Evolutionary conservation across 1,140 invertebrate genomes (phyloP).

Genomic region (Drosophila orena): DNA sequence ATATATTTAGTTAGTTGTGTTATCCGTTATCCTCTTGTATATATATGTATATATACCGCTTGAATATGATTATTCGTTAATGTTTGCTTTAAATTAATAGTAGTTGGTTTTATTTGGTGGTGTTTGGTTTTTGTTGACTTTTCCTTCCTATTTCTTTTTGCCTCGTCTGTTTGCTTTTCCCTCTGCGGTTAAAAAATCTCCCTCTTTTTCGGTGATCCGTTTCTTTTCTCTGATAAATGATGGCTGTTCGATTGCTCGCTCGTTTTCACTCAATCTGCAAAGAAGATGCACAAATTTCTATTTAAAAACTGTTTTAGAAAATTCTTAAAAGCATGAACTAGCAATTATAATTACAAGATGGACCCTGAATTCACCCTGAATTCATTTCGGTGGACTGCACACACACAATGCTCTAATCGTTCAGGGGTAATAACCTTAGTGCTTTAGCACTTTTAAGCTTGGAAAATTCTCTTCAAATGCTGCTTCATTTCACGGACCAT

Average conservation of each 20-base stretch:
- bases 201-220: constrained; percentile 42
- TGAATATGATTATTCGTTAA: constrained; percentile 83
- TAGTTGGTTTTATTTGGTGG: constrained; percentile 85
- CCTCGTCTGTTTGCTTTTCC: constrained; percentile 1
- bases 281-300: too few species aligned
- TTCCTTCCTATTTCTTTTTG: constrained; percentile 2
- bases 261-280: constrained; percentile 79
- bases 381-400: not conserved
- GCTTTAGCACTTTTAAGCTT: not conserved
- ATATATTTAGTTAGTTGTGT: constrained; percentile 34
- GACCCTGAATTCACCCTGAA: too few species aligned
- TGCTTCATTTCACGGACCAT: constrained; percentile 1
- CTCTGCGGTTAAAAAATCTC: constrained; percentile 32
- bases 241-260: constrained; percentile 83
- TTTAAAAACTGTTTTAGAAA: too few species aligned
- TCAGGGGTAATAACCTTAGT: not conserved
- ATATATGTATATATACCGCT: constrained; percentile 73
- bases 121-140: constrained; percentile 75
- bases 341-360: too few species aligned
- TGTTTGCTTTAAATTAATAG: constrained; percentile 73
- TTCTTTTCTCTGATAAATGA: constrained; percentile 59
- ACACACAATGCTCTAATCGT: not conserved
- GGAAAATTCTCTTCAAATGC: not conserved
- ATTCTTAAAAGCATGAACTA: too few species aligned
- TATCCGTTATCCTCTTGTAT: constrained; percentile 59